phyloP scores from a whole-genome alignment of 2,797 vertebrate genomes.

The Acanthiza pusilla region DNA sequence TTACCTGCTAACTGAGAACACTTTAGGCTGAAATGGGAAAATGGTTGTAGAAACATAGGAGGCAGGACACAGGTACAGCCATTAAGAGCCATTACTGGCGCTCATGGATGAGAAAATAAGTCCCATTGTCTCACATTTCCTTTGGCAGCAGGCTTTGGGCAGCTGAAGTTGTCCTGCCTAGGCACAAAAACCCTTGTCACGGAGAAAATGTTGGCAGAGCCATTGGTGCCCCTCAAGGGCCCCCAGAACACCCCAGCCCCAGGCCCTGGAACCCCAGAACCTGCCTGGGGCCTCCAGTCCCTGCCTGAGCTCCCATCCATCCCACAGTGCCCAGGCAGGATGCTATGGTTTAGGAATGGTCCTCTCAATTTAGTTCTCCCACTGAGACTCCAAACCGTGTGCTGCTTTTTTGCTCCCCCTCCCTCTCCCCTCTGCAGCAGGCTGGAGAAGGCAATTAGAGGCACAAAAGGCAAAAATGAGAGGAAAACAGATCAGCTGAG shows the following conservation, averaged over 20 bases:
- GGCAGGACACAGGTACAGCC: not conserved
- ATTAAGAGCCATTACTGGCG: not conserved
- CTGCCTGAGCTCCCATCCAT: not conserved
- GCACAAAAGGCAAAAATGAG: not conserved
- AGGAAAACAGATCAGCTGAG: not conserved
- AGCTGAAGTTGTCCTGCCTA: not conserved
- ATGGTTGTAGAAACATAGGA: not conserved
- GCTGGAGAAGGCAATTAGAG: not conserved
- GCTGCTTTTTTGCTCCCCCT: too few relatives aligned
- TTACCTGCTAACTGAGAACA: not conserved
- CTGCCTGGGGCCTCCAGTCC: not conserved
- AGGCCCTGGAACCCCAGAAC: not conserved
- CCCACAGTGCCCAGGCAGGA: too few relatives aligned
- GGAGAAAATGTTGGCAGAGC: not conserved
- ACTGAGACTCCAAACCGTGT: not conserved
- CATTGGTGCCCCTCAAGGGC: rapidly evolving
- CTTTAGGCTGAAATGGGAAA: not conserved
- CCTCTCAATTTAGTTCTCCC: not conserved
- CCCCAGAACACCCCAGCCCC: not conserved
- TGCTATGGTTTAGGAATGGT: rapidly evolving
- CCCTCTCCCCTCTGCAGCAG: rapidly evolving
- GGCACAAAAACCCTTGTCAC: not conserved
- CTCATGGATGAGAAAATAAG: not conserved
- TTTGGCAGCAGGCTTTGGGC: not conserved
- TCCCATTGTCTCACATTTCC: not conserved